A percentile compares a stretch with the other conserved stretches of the same genome.
These are phyloP conservation scores for Dolichallabes microphthalmus DNA, from an alignment of 2,113 vertebrate genomes.

Conservation along the genomic window DNA sequence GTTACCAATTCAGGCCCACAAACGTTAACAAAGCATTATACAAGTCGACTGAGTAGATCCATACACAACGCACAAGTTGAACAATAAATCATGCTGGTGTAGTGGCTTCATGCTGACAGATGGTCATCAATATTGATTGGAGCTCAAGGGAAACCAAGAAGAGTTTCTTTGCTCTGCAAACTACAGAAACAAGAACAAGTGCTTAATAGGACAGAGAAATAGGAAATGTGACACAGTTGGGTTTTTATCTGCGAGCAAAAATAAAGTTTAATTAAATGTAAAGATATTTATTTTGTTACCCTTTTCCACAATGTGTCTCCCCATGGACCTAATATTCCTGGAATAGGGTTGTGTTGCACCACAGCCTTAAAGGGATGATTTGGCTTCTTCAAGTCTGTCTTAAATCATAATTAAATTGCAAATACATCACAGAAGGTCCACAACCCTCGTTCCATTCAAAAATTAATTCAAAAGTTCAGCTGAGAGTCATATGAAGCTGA, in stretches of 20 bases:
- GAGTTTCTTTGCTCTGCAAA: conserved; percentile 11
- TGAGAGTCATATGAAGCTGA: too few relatives aligned
- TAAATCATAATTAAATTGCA: too few relatives aligned
- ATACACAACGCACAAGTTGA: neutral
- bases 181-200: conserved; percentile 29
- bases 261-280: conserved; percentile 7
- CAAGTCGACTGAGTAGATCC: neutral
- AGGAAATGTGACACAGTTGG: neutral
- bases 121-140: conserved; percentile 54
- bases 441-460: too few relatives aligned
- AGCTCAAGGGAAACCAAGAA: conserved; percentile 26
- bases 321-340: too few relatives aligned
- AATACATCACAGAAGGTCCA: too few relatives aligned
- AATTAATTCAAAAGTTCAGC: too few relatives aligned
- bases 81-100: conserved; percentile 38
- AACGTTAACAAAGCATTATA: neutral
- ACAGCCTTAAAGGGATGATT: too few relatives aligned
- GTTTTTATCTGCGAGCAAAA: neutral
- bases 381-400: too few relatives aligned
- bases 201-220: conserved; percentile 36
- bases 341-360: too few relatives aligned
- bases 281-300: neutral
- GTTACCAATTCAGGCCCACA: neutral
- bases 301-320: too few relatives aligned
- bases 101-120: conserved; percentile 17